phyloP scores from a whole-genome alignment of 1,140 invertebrate genomes.

The Drosophila watanabei region DNA sequence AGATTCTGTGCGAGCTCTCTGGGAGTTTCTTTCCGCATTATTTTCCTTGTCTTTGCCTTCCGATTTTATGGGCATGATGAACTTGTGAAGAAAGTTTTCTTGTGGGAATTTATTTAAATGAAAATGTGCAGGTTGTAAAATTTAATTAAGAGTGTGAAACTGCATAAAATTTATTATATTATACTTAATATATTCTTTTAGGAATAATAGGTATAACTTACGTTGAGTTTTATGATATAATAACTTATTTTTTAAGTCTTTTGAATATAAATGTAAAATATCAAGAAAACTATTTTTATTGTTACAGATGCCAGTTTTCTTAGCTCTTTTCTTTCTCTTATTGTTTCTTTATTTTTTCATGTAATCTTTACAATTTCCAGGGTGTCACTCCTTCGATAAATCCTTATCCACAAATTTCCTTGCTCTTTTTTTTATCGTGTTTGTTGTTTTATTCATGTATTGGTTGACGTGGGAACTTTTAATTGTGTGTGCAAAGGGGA shows the following conservation, averaged over 20 bases:
- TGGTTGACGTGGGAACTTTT: constrained; percentile 76
- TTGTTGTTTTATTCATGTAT: constrained; percentile 75
- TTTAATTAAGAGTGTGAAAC: background rate
- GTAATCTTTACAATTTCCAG: background rate
- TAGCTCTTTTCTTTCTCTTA: background rate
- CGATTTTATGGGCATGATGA: constrained; percentile 24
- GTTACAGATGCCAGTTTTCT: no score
- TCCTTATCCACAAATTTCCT: background rate
- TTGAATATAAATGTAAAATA: background rate
- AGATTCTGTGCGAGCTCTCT: constrained; percentile 31
- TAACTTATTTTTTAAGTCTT: no score
- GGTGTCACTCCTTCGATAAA: background rate
- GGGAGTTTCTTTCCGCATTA: constrained; percentile 8
- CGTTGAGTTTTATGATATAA: background rate
- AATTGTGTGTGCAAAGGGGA: constrained; percentile 66
- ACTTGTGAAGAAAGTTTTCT: constrained; percentile 9
- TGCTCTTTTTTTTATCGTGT: background rate
- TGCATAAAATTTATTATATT: background rate
- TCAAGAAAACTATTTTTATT: no score
- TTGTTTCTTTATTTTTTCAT: background rate
- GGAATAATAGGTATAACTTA: background rate
- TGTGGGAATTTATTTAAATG: constrained; percentile 35
- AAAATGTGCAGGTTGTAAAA: background rate
- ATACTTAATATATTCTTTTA: background rate
- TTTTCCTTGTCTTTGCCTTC: background rate